Conservation (phyloP, 92 coral and sea anemone species). For the Parazoanthus swiftii region DNA sequence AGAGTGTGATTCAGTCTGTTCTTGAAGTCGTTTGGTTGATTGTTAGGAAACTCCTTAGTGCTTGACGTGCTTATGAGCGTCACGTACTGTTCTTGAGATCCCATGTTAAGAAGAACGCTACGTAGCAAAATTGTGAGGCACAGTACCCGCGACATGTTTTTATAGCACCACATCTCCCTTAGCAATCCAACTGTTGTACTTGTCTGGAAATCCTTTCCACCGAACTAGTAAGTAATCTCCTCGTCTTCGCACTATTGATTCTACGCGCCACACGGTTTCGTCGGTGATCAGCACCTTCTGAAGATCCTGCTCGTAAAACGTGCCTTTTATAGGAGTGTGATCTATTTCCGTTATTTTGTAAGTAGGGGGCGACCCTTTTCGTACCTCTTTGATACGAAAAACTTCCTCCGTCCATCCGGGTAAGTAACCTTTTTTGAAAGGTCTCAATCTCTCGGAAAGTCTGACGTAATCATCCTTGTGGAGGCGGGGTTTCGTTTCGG, state of each 20-base stretch:
- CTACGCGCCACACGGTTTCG: slow-evolving; percentile 21
- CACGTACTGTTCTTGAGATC: background rate
- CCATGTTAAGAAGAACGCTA: slow-evolving; percentile 10
- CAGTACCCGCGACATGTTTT: slow-evolving; percentile 1
- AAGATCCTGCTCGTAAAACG: slow-evolving; percentile 40
- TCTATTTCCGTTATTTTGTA: background rate
- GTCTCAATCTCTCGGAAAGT: slow-evolving; percentile 1
- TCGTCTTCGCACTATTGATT: slow-evolving; percentile 15
- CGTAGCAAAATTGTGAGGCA: slow-evolving; percentile 8
- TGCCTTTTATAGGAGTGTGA: too few species aligned
- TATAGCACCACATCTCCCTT: slow-evolving; percentile 25
- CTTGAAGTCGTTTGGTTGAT: slow-evolving; percentile 3
- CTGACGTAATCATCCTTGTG: slow-evolving; percentile 2
- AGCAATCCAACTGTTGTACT: slow-evolving; percentile 40
- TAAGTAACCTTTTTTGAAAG: slow-evolving; percentile 35
- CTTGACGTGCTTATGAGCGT: slow-evolving; percentile 7
- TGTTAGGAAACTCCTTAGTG: slow-evolving; percentile 6
- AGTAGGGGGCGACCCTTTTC: too few species aligned
- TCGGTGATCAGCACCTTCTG: slow-evolving; percentile 33
- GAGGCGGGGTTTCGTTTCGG: slow-evolving; percentile 2
- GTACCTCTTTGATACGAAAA: too few species aligned
- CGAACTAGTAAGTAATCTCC: slow-evolving; percentile 30
- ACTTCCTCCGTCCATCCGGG: slow-evolving; percentile 7
- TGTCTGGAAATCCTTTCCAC: slow-evolving; percentile 46
- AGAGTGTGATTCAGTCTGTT: slow-evolving; percentile 8